phyloP scores from a whole-genome alignment of 2,888 invertebrate genomes.

The Ennomos quercinarius region DNA sequence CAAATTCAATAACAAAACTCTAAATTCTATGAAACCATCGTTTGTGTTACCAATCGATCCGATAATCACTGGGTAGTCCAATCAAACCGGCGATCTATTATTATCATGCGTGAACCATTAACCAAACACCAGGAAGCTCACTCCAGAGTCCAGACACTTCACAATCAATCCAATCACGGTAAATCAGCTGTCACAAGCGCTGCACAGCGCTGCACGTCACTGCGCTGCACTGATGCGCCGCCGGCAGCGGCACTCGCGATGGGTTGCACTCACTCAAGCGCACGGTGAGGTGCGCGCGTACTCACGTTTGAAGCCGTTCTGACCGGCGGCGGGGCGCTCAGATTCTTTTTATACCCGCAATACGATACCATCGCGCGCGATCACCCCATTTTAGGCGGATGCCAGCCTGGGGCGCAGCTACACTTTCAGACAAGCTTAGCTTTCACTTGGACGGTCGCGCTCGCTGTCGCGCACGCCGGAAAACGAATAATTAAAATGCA shows the following conservation, averaged over 20 bases:
- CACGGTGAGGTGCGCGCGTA: conserved; percentile 78
- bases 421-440: conserved; percentile 82
- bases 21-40: conserved; percentile 13
- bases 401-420: conserved; percentile 69
- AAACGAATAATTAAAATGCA: conserved; percentile 28
- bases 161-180: conserved; percentile 76
- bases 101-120: conserved; percentile 53
- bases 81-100: conserved; percentile 33
- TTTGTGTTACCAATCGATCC: conserved; percentile 38
- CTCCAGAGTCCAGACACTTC: conserved; percentile 60
- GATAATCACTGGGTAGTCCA: conserved; percentile 43
- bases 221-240: conserved; percentile 20
- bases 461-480: conserved; percentile 42
- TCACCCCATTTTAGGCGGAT: conserved; percentile 86
- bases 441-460: conserved; percentile 75
- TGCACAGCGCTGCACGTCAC: conserved; percentile 59
- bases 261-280: conserved; percentile 66
- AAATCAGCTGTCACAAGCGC: conserved; percentile 29
- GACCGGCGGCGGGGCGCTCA: conserved; percentile 91
- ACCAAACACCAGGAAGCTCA: conserved; percentile 61
- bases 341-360: conserved; percentile 93
- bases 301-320: conserved; percentile 99
- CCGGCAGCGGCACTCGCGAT: conserved; percentile 55
- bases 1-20: conserved; percentile 3
- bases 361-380: conserved; percentile 88